Conservation (phyloP, 2,888 invertebrate species). For the Dasypolia templi region DNA sequence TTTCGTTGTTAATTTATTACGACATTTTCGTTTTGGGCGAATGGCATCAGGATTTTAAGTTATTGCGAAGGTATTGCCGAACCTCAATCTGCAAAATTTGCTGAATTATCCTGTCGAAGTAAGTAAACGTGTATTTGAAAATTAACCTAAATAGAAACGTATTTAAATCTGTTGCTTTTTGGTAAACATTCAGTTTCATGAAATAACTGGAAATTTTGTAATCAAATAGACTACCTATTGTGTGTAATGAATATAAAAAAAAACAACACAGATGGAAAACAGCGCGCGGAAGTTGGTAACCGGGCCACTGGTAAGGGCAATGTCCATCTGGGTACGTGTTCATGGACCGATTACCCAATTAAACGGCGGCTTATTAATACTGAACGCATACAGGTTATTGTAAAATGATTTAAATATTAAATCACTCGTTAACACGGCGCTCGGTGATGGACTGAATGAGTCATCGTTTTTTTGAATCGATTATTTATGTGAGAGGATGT, state of each 20-base stretch:
- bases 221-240: background rate
- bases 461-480: constrained; percentile 31
- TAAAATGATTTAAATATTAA: constrained; percentile 25
- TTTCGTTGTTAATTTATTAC: constrained; percentile 31
- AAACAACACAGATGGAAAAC: constrained; percentile 63
- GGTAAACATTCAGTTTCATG: constrained; percentile 8
- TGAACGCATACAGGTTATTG: constrained; percentile 27
- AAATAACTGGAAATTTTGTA: background rate
- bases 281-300: constrained; percentile 66
- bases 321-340: constrained; percentile 61
- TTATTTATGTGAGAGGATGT: constrained; percentile 35
- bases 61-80: background rate
- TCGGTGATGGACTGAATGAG: constrained; percentile 18
- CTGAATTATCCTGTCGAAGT: background rate
- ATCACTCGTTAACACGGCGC: background rate
- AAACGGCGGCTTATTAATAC: constrained; percentile 27
- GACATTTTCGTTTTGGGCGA: constrained; percentile 14
- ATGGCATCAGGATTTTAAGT: constrained; percentile 8
- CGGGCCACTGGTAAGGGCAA: constrained; percentile 67
- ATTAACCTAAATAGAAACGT: background rate
- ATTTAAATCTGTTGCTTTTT: background rate
- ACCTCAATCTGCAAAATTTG: constrained; percentile 1
- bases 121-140: background rate
- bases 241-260: background rate
- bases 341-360: constrained; percentile 50